Evolutionary conservation across 2,797 vertebrate genomes (phyloP).

Genomic region (Diplodus sargus): DNA sequence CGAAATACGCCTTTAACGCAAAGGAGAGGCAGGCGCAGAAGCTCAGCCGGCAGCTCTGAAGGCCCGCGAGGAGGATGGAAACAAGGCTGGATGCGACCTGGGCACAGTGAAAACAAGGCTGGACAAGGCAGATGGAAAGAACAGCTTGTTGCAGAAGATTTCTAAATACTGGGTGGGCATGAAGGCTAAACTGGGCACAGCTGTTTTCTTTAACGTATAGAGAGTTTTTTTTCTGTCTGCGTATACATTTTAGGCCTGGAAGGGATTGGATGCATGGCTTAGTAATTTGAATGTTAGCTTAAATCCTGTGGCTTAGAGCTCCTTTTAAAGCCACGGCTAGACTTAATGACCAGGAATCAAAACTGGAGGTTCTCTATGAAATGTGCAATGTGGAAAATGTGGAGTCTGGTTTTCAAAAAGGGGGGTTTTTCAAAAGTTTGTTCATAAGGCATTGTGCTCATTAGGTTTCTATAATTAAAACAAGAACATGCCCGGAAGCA

Average conservation of each 20-base stretch:
- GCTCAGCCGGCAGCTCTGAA: slow-evolving; percentile 89
- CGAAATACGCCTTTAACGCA: slow-evolving; percentile 88
- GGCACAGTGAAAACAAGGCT: slow-evolving; percentile 2
- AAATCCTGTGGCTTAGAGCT: slow-evolving; percentile 65
- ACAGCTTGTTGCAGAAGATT: slow-evolving; percentile 25
- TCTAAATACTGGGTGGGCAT: slow-evolving; percentile 58
- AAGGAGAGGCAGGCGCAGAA: slow-evolving; percentile 92
- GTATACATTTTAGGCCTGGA: slow-evolving; percentile 49
- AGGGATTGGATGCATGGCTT: slow-evolving; percentile 49
- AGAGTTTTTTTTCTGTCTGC: slow-evolving; percentile 41
- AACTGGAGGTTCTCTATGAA: slow-evolving; percentile 50
- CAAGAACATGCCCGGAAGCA: slow-evolving; percentile 24
- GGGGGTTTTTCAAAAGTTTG: slow-evolving; percentile 24
- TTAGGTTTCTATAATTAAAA: slow-evolving; percentile 73
- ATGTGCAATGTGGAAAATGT: slow-evolving; percentile 54
- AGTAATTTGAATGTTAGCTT: slow-evolving; percentile 72
- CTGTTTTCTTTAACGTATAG: slow-evolving; percentile 57
- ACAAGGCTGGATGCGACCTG: slow-evolving; percentile 14
- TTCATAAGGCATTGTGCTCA: slow-evolving; percentile 44
- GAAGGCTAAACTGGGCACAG: slow-evolving; percentile 53
- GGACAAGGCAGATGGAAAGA: slow-evolving; percentile 13
- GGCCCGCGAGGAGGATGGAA: neutral
- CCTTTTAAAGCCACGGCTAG: slow-evolving; percentile 64
- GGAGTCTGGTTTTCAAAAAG: slow-evolving; percentile 46
- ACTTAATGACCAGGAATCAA: slow-evolving; percentile 66